A percentile compares a stretch with the other conserved stretches of the same genome.
Conservation (phyloP, 2,113 vertebrate species). For the Orientallactaga bullata region DNA sequence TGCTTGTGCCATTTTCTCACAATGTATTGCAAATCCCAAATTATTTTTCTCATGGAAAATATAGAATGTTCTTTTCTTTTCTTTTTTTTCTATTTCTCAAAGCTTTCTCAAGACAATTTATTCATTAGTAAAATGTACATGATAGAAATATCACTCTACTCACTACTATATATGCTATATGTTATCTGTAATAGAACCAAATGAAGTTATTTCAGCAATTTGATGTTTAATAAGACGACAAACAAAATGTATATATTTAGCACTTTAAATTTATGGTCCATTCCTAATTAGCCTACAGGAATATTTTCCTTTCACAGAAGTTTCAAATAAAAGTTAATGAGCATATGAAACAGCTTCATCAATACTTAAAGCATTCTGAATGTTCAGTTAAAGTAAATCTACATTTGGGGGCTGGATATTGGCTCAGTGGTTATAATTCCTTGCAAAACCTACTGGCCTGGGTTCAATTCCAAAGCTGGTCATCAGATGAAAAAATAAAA, state of each 20-base stretch:
- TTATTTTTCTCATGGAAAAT: neutral
- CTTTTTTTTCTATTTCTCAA: constrained; percentile 21
- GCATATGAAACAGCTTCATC: neutral
- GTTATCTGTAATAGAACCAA: neutral
- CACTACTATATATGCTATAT: neutral
- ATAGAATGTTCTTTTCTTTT: too few species aligned
- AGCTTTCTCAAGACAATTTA: neutral
- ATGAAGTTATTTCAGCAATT: neutral
- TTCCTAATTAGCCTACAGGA: neutral
- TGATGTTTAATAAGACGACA: neutral
- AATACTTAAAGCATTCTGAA: neutral
- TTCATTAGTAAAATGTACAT: neutral
- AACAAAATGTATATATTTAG: neutral
- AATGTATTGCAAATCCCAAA: neutral
- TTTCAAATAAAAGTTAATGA: neutral
- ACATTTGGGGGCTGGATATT: too few species aligned
- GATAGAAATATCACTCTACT: neutral
- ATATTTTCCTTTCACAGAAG: neutral
- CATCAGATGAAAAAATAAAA: too few species aligned
- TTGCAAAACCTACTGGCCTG: too few species aligned
- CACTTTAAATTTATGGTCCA: neutral
- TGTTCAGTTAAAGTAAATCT: neutral
- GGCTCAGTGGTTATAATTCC: too few species aligned
- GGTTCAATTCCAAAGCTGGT: too few species aligned
- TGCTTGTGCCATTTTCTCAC: neutral